A percentile compares a stretch with the other conserved stretches of the same genome.
Evolutionary conservation across 53 echinoderm and acorn worm genomes (phyloP).

Genomic region (Temnopleurus reevesii): DNA sequence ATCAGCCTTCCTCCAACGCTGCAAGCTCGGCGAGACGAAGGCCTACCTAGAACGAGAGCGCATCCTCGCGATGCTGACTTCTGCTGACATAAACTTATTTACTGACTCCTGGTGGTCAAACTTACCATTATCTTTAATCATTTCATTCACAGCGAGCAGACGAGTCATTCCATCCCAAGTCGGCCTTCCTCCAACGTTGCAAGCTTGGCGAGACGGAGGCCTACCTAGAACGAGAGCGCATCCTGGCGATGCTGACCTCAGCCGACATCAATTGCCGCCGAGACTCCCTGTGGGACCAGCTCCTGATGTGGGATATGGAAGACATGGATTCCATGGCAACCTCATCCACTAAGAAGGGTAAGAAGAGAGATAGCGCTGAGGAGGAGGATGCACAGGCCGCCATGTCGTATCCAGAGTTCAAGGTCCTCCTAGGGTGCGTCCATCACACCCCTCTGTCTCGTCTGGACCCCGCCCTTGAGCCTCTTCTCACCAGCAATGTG

Average conservation of each 20-base stretch:
- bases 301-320: constrained; percentile 66
- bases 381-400: constrained; percentile 64
- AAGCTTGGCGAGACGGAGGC: constrained; percentile 12
- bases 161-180: not conserved
- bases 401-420: constrained; percentile 91
- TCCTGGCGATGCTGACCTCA: constrained; percentile 64
- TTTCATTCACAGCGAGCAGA: not conserved
- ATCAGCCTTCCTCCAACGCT: constrained; percentile 13
- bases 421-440: constrained; percentile 84
- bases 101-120: constrained; percentile 44
- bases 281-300: constrained; percentile 78
- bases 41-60: constrained; percentile 1
- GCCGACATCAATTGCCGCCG: constrained; percentile 82
- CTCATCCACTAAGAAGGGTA: constrained; percentile 62
- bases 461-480: constrained; percentile 69
- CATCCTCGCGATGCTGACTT: constrained; percentile 64
- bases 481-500: constrained; percentile 71
- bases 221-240: constrained; percentile 10
- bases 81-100: constrained; percentile 78
- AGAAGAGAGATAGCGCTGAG: constrained; percentile 65
- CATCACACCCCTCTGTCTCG: constrained; percentile 76
- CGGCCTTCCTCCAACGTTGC: constrained; percentile 9
- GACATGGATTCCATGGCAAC: constrained; percentile 5
- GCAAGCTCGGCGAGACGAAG: constrained; percentile 8
- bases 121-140: not conserved